Conservation (phyloP, 2,113 vertebrate species). For the Tragelaphus scriptus region DNA sequence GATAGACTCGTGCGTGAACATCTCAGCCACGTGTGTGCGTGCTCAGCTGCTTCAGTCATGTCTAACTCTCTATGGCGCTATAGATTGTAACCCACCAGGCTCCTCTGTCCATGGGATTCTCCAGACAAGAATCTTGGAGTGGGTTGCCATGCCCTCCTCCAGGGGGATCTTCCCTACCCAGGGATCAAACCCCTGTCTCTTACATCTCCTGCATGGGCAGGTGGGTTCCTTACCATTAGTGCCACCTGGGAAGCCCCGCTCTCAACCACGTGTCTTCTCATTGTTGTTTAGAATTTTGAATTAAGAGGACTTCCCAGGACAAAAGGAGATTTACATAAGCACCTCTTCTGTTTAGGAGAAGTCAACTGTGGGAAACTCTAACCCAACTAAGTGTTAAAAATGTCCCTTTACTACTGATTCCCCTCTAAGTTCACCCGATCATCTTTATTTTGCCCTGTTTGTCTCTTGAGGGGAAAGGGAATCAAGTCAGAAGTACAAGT, state of each 20-base stretch:
- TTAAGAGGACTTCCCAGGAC: neutral
- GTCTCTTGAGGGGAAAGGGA: neutral
- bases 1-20: neutral
- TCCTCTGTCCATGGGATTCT: neutral
- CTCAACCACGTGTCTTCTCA: neutral
- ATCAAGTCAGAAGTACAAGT: neutral
- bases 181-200: neutral
- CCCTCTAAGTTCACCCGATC: neutral
- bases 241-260: accelerated
- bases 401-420: neutral
- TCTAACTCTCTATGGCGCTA: accelerated
- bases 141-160: neutral
- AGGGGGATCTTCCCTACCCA: neutral
- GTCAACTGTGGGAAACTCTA: neutral
- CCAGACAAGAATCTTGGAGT: neutral
- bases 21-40: neutral
- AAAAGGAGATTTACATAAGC: neutral
- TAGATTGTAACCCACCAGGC: neutral
- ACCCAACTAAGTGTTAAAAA: neutral
- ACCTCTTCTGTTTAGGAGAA: neutral
- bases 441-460: neutral
- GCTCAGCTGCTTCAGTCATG: neutral
- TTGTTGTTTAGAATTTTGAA: neutral
- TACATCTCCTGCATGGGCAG: neutral
- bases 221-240: neutral